Evolutionary conservation across 1,140 invertebrate species (phyloP).

Genomic region (Euura saliciscinereae): DNA sequence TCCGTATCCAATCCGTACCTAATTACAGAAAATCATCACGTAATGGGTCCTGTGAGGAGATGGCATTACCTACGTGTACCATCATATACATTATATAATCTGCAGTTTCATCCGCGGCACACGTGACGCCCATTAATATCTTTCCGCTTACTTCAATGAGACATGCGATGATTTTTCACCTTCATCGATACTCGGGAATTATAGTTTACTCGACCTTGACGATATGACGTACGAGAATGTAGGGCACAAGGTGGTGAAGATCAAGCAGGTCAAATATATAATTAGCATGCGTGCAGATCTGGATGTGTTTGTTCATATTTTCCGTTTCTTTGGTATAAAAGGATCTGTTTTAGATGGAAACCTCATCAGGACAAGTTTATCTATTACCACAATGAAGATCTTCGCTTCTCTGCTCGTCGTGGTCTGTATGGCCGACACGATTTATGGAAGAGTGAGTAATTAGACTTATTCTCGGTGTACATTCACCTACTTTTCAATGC

Average conservation of each 20-base stretch:
- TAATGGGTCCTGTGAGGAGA: too few species aligned
- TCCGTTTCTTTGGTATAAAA: background rate
- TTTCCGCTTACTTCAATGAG: too few species aligned
- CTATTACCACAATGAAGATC: background rate
- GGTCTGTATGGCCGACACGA: background rate
- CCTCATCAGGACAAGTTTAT: background rate
- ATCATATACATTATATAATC: too few species aligned
- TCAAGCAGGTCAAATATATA: background rate
- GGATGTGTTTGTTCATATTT: background rate
- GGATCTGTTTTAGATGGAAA: background rate
- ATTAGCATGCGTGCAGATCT: background rate
- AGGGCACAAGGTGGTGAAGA: background rate
- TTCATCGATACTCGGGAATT: too few species aligned
- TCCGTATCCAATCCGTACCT: too few species aligned
- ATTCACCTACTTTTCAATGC: background rate
- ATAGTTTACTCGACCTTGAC: too few species aligned
- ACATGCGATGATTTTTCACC: too few species aligned
- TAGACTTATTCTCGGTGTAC: background rate
- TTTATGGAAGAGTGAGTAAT: background rate
- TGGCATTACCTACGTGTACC: too few species aligned
- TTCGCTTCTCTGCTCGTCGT: background rate
- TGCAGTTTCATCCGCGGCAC: too few species aligned
- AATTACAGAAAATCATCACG: too few species aligned
- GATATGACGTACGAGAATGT: background rate
- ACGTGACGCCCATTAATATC: too few species aligned